Base-by-base conservation (phyloP, 2,888 invertebrate genomes). In the Eupithecia insigniata region DNA sequence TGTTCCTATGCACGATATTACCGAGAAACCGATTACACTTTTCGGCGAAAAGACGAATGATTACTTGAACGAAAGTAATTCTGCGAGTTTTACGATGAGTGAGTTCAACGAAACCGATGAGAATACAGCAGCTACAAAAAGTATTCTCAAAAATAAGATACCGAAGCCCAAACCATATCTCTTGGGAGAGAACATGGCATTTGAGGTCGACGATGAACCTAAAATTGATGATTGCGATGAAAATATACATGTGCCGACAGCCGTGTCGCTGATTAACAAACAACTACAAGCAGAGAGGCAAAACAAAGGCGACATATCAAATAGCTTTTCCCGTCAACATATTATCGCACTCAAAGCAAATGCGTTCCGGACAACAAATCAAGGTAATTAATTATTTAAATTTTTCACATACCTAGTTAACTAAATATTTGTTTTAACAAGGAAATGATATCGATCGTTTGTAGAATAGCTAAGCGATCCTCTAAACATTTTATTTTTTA, bases 141-240 rank as follows among this genome's bases (percentile, higher is more conserved):
- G 96, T 82, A 96, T 96, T 89, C 92, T 96, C 83, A 97, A 96
- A 90, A 96, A 96, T 83, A 96, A 96, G 90, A 96, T 96, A 66
- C 92, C 96, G 60, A 96, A 96, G 86, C 96, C 96, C 83, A 96
- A 95, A 87, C 96, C 96, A 80, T 97, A 96, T 91, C 96, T 96
- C 85, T 92, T 97, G 82, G 96, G 96, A 68, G 96, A 96, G 86
- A 96, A 96, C 87, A 94, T 95, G 83, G 94, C 91, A 73, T 89
- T 93, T 87, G 92, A 93, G 87, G 76, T 79, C 60, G 75, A 81
- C 66, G 80, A 81, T 77, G 82, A 85, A 79, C 71, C 75, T 67
- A 82, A 80, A 67, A 81, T 84, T 74, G 82, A 82, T 75, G 73
- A 79, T 66, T 71, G 75, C 55, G 80, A 79, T 72, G 82, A 83